phyloP scores from a whole-genome alignment of 1,140 invertebrate genomes.

The Drosophila saltans region DNA sequence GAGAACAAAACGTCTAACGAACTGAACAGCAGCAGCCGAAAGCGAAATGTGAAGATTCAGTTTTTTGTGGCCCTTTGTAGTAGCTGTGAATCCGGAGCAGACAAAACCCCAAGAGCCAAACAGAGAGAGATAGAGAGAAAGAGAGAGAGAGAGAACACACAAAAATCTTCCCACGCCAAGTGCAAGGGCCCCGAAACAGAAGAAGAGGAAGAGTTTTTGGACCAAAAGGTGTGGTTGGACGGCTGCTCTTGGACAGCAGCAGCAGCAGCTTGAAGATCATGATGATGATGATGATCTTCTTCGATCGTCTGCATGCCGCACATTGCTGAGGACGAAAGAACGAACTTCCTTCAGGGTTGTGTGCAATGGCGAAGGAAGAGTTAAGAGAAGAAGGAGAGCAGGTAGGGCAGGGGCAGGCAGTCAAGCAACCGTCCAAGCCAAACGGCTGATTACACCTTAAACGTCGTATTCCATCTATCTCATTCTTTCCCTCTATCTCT shows the following conservation, averaged over 20 bases:
- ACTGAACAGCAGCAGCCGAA: slow-evolving; percentile 44
- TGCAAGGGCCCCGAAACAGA: slow-evolving; percentile 58
- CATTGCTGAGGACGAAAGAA: slow-evolving; percentile 67
- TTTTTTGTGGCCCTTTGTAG: slow-evolving; percentile 61
- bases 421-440: slow-evolving; percentile 15
- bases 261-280: slow-evolving; percentile 52
- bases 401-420: neutral
- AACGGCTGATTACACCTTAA: slow-evolving; percentile 79
- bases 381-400: too few species aligned
- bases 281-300: slow-evolving; percentile 24
- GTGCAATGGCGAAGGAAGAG: too few species aligned
- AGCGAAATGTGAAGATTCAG: slow-evolving; percentile 41
- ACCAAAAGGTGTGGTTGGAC: slow-evolving; percentile 66
- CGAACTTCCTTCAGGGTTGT: slow-evolving; percentile 74
- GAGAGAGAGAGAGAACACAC: slow-evolving; percentile 41
- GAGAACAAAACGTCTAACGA: slow-evolving; percentile 79
- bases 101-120: slow-evolving; percentile 31
- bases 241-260: slow-evolving; percentile 27
- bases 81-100: slow-evolving; percentile 78
- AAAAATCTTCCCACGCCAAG: slow-evolving; percentile 83
- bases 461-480: slow-evolving; percentile 52
- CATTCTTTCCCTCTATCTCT: neutral
- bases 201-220: slow-evolving; percentile 46
- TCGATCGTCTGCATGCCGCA: slow-evolving; percentile 69
- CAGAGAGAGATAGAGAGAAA: slow-evolving; percentile 9